Percentiles rank a stretch among this genome's conserved stretches.
Conservation (phyloP, 2,113 vertebrate genomes). For the Okapia johnstoni region DNA sequence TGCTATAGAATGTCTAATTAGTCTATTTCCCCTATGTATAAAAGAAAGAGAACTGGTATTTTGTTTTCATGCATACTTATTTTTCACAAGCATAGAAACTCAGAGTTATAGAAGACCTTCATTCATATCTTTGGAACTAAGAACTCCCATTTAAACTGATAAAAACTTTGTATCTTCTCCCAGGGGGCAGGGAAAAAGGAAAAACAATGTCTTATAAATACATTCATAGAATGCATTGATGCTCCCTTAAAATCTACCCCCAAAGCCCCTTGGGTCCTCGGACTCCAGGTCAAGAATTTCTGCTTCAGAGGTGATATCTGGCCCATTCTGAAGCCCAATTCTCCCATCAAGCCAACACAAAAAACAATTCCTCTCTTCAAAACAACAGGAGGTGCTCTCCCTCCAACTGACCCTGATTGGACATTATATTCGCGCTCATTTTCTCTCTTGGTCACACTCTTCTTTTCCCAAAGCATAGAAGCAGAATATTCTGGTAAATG, state of each 20-base stretch:
- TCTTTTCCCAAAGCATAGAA: background rate
- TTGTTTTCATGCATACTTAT: background rate
- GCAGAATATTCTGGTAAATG: background rate
- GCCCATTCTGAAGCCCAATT: background rate
- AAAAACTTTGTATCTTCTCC: background rate
- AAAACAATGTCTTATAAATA: background rate
- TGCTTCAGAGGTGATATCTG: background rate
- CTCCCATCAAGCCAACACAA: background rate
- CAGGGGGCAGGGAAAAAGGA: background rate
- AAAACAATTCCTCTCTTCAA: background rate
- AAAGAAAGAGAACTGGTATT: constrained; percentile 10
- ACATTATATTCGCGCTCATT: background rate
- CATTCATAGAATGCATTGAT: background rate
- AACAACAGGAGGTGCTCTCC: background rate
- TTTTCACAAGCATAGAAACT: background rate
- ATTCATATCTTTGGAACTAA: background rate
- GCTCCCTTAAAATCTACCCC: background rate
- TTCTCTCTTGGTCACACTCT: background rate
- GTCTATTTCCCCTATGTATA: constrained; percentile 3
- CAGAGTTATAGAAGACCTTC: background rate
- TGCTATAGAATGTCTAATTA: constrained; percentile 5
- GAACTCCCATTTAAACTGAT: background rate
- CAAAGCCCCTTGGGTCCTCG: background rate
- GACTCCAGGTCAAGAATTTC: background rate
- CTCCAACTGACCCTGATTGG: background rate